Conservation (phyloP, 2,888 invertebrate genomes). For the Drosophila paucipuncta region DNA sequence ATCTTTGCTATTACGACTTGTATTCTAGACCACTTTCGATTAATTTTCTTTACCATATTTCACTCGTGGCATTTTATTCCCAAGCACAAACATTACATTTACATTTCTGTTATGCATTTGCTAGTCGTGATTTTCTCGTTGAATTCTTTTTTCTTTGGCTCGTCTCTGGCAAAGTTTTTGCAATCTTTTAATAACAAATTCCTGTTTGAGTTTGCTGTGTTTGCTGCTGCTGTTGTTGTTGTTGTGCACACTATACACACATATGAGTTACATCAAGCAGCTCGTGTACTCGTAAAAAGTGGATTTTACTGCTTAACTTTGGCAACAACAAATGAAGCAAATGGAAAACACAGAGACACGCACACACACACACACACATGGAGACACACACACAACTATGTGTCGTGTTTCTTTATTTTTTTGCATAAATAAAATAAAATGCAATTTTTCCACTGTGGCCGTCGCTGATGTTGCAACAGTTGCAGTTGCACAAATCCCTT, state of each 20-base stretch:
- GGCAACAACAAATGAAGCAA: slow-evolving; percentile 68
- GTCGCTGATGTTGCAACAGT: slow-evolving; percentile 38
- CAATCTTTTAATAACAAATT: slow-evolving; percentile 68
- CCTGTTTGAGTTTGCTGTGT: slow-evolving; percentile 28
- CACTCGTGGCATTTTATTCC: not conserved
- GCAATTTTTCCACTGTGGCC: slow-evolving; percentile 64
- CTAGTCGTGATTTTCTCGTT: slow-evolving; percentile 14
- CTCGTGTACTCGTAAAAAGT: slow-evolving; percentile 72
- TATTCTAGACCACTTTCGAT: not conserved
- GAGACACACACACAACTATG: slow-evolving; percentile 2
- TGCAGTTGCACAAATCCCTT: slow-evolving; percentile 78
- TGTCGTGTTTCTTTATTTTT: slow-evolving; percentile 26
- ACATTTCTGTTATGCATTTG: not conserved
- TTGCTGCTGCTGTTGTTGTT: not conserved
- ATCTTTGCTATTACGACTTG: not conserved
- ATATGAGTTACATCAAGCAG: slow-evolving; percentile 56
- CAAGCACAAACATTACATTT: not conserved
- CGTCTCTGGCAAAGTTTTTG: slow-evolving; percentile 40
- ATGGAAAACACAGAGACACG: slow-evolving; percentile 59
- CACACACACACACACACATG: slow-evolving; percentile 2
- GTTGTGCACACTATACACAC: slow-evolving; percentile 19
- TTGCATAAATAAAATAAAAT: slow-evolving; percentile 81
- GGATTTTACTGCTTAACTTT: slow-evolving; percentile 79
- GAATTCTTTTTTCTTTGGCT: not conserved
- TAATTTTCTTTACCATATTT: not conserved